Base-by-base conservation (phyloP, 1,140 invertebrate species). In the Stratiolaelaps scimitus region DNA sequence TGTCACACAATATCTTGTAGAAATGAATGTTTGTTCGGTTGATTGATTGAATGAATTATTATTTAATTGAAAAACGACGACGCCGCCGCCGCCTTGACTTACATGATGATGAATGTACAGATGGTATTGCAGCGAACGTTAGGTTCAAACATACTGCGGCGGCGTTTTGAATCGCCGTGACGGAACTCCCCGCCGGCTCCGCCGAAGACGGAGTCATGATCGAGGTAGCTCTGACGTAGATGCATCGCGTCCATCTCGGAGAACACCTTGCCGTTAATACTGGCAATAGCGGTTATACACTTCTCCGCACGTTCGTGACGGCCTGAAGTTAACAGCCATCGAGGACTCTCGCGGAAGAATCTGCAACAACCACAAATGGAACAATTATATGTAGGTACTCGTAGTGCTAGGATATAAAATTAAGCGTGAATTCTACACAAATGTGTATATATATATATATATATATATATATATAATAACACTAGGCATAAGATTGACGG, bases 41-140 rank as follows among this genome's bases (percentile, higher is more conserved):
- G 13, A 45, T n/a, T 13, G 44, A 45, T 45, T 13, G 44, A 45
- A 13, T 45, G n/a, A n/a, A n/a, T n/a, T n/a, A n/a, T n/a, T n/a
- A n/a, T n/a, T n/a, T n/a, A n/a, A n/a, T n/a, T n/a, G n/a, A n/a
- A n/a, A n/a, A n/a, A n/a, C n/a, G n/a, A n/a, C n/a, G n/a, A n/a
- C n/a, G n/a, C n/a, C n/a, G n/a, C n/a, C n/a, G 13, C 44, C 44
- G 44, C 13, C n/a, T n/a, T 4, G 0, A 60, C 53, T 60, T 34
- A 60, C 53, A 60, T 60, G 23, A 60, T 60, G 53, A 60, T 60
- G 53, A 60, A 60, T 15, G 53, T 60, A 23, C 53, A 60, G 26
- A 60, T 34, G 23, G 26, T 60, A 34, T 60, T 60, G 53, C 26
- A 29, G 53, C 53, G 53, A n/a, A 60, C 53, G 23, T 26, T 60